Conservation (phyloP, 2,888 invertebrate genomes). For the Holacanthella duospinosa region DNA sequence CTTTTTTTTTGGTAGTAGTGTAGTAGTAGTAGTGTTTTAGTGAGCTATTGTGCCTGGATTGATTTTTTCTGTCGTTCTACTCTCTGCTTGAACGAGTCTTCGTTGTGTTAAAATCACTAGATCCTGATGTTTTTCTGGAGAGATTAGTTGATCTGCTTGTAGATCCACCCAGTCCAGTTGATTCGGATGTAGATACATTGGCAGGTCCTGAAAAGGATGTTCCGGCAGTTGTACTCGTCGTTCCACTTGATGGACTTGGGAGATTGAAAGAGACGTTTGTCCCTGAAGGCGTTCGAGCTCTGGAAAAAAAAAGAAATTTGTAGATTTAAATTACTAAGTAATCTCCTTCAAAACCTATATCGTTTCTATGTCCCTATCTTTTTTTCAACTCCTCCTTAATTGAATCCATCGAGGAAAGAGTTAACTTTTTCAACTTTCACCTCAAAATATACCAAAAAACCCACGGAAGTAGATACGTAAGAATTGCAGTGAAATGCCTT, state of each 20-base stretch:
- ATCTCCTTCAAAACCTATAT: background rate
- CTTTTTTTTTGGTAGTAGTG: background rate
- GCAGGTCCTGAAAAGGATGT: background rate
- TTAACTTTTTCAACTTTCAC: background rate
- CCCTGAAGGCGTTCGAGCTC: conserved; percentile 66
- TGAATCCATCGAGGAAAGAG: too few relatives aligned
- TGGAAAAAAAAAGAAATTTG: conserved; percentile 39
- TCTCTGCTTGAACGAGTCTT: too few relatives aligned
- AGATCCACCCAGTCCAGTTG: background rate
- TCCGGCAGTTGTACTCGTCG: background rate
- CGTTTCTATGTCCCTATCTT: too few relatives aligned
- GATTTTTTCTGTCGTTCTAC: background rate
- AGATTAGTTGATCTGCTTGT: background rate
- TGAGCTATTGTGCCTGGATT: background rate
- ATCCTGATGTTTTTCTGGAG: background rate
- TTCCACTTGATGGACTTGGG: background rate
- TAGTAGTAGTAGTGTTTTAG: background rate
- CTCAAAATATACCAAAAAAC: background rate
- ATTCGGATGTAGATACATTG: background rate
- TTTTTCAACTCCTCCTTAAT: too few relatives aligned
- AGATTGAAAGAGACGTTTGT: conserved; percentile 42
- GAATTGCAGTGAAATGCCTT: too few relatives aligned
- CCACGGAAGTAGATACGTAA: too few relatives aligned
- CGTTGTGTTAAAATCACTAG: background rate
- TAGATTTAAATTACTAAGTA: too few relatives aligned